These are phyloP conservation scores for Fissipunctia ypsillon DNA, from an alignment of 2,888 invertebrate genomes.

Conservation along the genomic window DNA sequence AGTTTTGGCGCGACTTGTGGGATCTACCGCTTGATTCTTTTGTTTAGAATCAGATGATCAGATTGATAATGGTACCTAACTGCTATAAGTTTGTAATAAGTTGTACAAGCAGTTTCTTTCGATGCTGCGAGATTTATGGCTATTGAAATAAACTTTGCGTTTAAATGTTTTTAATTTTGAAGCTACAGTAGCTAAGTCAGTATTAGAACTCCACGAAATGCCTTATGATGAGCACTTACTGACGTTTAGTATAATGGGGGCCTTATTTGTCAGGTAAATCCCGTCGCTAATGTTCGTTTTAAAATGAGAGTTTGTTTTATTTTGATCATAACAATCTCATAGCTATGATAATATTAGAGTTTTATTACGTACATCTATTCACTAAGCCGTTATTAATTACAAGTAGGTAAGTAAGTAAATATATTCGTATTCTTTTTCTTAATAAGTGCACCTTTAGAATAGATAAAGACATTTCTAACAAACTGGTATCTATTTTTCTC, in stretches of 20 bases:
- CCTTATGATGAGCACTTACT: not conserved
- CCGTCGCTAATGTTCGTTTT: not conserved
- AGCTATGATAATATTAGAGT: constrained; percentile 4
- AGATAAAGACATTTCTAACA: constrained; percentile 17
- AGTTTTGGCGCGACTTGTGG: constrained; percentile 49
- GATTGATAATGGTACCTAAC: not conserved
- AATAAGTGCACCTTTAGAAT: constrained; percentile 6
- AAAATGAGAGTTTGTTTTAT: not conserved
- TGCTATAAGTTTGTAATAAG: constrained; percentile 23
- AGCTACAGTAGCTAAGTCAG: constrained; percentile 1
- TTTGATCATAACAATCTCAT: not conserved
- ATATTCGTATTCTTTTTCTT: not conserved
- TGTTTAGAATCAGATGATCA: constrained; percentile 25
- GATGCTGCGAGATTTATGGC: not conserved
- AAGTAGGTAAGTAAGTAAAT: not conserved
- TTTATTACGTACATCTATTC: not conserved
- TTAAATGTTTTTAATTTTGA: not conserved
- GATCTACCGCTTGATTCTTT: constrained; percentile 4
- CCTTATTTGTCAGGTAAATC: not conserved
- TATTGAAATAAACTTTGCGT: not conserved
- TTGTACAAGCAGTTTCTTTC: constrained; percentile 18
- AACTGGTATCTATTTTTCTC: constrained; percentile 3
- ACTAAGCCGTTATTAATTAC: not conserved
- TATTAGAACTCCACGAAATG: constrained; percentile 4
- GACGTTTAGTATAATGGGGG: not conserved